phyloP scores from a whole-genome alignment of 2,113 vertebrate genomes.

The Drymodes brunneopygia region DNA sequence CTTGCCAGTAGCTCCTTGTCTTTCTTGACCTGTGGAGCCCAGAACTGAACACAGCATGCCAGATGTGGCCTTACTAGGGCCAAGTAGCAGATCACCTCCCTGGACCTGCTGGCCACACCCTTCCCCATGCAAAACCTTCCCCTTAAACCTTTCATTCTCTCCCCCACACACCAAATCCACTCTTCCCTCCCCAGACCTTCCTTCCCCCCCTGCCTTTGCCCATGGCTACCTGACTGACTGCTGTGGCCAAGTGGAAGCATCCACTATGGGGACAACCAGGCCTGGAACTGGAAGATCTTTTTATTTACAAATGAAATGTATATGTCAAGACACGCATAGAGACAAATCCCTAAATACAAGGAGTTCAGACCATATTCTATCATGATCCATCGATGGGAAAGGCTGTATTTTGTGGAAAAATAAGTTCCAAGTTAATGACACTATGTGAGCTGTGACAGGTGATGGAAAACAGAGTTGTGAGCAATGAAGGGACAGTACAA shows the following conservation, averaged over 20 bases:
- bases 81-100: not conserved
- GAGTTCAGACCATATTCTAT: not conserved
- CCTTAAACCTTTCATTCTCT: not conserved
- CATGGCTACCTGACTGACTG: not conserved
- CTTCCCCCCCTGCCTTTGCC: not conserved
- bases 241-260: not conserved
- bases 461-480: not conserved
- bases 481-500: fast-evolving
- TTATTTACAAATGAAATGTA: slow-evolving; percentile 15
- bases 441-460: fast-evolving
- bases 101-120: not conserved
- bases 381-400: fast-evolving
- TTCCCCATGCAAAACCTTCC: not conserved
- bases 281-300: not conserved
- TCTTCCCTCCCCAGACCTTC: not conserved
- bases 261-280: not conserved
- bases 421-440: not conserved
- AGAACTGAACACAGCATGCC: not conserved
- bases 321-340: not conserved
- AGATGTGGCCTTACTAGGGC: not conserved
- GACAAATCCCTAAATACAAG: not conserved
- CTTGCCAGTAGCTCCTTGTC: not conserved
- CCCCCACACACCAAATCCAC: not conserved
- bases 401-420: not conserved
- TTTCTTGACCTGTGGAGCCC: not conserved